Evolutionary conservation across 2,113 vertebrate species (phyloP).

Genomic region (Pristiophorus japonicus): DNA sequence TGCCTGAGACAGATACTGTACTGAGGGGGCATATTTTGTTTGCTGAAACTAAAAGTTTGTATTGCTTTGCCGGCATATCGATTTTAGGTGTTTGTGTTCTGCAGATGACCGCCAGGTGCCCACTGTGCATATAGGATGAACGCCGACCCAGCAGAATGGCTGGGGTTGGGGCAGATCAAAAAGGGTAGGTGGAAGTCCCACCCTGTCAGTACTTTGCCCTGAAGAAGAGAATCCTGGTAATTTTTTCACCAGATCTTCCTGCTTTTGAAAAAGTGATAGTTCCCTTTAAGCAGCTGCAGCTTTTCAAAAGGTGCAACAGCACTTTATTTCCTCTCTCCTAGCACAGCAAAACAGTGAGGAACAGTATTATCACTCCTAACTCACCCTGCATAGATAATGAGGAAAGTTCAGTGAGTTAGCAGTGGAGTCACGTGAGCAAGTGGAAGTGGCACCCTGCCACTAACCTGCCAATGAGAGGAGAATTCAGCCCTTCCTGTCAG

Average conservation of each 20-base stretch:
- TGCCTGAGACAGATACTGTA: not conserved
- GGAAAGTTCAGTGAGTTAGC: not conserved
- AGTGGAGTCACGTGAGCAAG: not conserved
- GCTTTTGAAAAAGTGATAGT: not conserved
- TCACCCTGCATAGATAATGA: not conserved
- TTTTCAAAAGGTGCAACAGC: no score
- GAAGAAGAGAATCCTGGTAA: not conserved
- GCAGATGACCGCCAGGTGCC: not conserved
- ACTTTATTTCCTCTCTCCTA: no score
- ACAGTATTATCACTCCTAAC: not conserved
- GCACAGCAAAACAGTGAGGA: not conserved
- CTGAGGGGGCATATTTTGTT: not conserved
- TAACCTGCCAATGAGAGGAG: not conserved
- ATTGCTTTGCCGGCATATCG: not conserved
- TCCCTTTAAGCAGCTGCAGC: not conserved
- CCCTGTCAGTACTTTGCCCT: not conserved
- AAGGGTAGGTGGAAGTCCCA: not conserved
- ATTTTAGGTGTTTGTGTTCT: not conserved
- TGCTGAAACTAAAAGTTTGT: not conserved
- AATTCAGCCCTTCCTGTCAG: not conserved
- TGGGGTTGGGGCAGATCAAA: not conserved
- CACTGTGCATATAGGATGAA: not conserved
- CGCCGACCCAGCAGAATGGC: not conserved
- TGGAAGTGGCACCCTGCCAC: not conserved
- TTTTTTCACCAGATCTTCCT: not conserved